These are phyloP conservation scores for Mimumesa dahlbomi DNA, from an alignment of 2,888 invertebrate species.

Conservation along the genomic window DNA sequence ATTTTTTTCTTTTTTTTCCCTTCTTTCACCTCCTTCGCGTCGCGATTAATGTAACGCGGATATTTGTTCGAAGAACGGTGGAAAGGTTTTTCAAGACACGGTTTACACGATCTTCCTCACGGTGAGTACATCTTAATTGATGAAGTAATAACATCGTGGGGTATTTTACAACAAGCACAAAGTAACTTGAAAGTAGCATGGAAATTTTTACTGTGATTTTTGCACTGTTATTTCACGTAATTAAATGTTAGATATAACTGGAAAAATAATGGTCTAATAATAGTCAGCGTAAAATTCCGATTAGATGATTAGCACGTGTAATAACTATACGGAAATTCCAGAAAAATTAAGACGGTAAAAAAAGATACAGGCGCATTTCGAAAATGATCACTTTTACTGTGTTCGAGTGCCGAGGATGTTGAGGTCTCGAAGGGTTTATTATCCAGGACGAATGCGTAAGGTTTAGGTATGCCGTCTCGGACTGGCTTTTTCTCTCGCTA, in stretches of 20 bases:
- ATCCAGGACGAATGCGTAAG: slow-evolving; percentile 58
- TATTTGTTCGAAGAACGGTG: slow-evolving; percentile 29
- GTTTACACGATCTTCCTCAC: slow-evolving; percentile 46
- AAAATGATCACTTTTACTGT: slow-evolving; percentile 14
- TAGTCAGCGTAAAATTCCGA: too few relatives aligned
- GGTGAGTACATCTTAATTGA: slow-evolving; percentile 57
- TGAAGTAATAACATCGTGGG: slow-evolving; percentile 1
- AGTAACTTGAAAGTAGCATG: too few relatives aligned
- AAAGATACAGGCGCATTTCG: background rate
- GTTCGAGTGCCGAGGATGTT: slow-evolving; percentile 10
- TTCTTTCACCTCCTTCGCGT: background rate
- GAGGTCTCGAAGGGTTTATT: slow-evolving; percentile 56
- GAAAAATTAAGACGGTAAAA: slow-evolving; percentile 17
- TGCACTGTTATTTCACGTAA: too few relatives aligned
- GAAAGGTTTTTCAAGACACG: slow-evolving; percentile 36
- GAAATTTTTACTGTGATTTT: too few relatives aligned
- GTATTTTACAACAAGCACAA: too few relatives aligned
- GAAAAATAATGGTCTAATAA: too few relatives aligned
- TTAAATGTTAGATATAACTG: too few relatives aligned
- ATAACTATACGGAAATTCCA: too few relatives aligned
- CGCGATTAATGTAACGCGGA: slow-evolving; percentile 56
- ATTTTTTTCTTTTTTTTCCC: slow-evolving; percentile 12
- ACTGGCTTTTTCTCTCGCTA: slow-evolving; percentile 18
- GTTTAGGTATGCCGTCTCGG: slow-evolving; percentile 50
- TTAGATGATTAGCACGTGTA: too few relatives aligned